Base-by-base conservation (phyloP, 2,797 vertebrate species). In the Craterocephalus amniculus region DNA sequence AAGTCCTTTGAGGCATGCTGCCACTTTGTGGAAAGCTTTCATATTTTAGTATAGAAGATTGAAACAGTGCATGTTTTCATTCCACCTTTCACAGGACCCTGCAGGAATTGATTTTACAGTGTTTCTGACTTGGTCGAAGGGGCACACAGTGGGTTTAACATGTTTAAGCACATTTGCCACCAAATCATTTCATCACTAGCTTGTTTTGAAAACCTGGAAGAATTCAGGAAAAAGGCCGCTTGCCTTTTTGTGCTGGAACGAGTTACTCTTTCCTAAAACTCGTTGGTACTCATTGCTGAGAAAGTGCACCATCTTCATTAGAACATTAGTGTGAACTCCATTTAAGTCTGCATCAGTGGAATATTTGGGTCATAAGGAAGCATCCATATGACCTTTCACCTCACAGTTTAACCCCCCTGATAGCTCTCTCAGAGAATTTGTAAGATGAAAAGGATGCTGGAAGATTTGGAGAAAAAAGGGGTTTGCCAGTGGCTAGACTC, bases 201-300 rank as follows among this genome's bases (percentile, higher is more conserved):
- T 45, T 55, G 13, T 58, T 80, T 63, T 58, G 38, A 78, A 74
- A 51, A 14, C 10, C n/a, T 27, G 52, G 58, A 60, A n/a, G 31
- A 13, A 63, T 45, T 29, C 34, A 24, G 9, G 43, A 61, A 24
- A 24, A 61, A 27, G 0, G 0, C 18, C 16, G 12, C 8, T 7
- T 4, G 45, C 34, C 29, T 54, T 31, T 63, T 38, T 4, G 24
- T 58, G 38, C 16, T 2, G 12, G 10, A 51, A 51, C 4, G 2
- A 24, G n/a, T 43, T 7, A 7, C 9, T 22, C 8, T 32, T 49
- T n/a, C n/a, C n/a, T n/a, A n/a, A 26, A 10, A 26, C 48, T 26
- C 2, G 4, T 51, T 51, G 22, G 10, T 26, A 12, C 22, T 51
- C 10, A 24, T 24, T 24, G 24, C 12, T 51, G 48, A 26, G n/a